Conservation (phyloP, 2,888 invertebrate species). For the Acanthoscelides obtectus region DNA sequence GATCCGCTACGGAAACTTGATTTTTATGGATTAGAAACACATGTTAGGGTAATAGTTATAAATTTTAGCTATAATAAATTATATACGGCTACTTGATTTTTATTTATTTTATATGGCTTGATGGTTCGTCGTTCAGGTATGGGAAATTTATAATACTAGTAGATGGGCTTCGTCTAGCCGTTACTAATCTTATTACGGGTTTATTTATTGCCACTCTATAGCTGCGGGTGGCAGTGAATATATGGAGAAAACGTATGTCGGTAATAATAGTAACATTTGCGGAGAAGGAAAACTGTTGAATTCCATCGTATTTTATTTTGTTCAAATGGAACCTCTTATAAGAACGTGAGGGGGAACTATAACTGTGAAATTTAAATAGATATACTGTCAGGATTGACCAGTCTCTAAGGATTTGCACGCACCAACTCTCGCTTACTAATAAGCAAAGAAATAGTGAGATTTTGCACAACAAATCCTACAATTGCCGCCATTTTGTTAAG, state of each 20-base stretch:
- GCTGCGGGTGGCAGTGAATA: not conserved
- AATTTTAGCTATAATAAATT: conserved; percentile 2
- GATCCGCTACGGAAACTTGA: not conserved
- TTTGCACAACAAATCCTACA: no score
- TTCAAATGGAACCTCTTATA: no score
- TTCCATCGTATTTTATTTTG: no score
- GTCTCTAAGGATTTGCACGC: no score
- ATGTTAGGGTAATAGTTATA: not conserved
- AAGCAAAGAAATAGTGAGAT: no score
- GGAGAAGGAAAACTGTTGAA: not conserved
- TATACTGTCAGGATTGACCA: no score
- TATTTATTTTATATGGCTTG: not conserved
- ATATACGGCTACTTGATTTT: not conserved
- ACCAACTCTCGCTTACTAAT: no score
- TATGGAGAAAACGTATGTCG: not conserved
- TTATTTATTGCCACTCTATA: not conserved
- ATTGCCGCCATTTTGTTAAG: no score
- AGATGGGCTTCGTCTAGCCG: not conserved
- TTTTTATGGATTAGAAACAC: conserved; percentile 1
- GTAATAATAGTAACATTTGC: not conserved
- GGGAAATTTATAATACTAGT: not conserved
- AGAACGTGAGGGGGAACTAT: no score
- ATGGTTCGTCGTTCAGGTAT: not conserved
- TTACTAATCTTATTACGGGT: not conserved
- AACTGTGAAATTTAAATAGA: no score